Conservation (phyloP, 2,888 invertebrate species). For the Nomada hirtipes region DNA sequence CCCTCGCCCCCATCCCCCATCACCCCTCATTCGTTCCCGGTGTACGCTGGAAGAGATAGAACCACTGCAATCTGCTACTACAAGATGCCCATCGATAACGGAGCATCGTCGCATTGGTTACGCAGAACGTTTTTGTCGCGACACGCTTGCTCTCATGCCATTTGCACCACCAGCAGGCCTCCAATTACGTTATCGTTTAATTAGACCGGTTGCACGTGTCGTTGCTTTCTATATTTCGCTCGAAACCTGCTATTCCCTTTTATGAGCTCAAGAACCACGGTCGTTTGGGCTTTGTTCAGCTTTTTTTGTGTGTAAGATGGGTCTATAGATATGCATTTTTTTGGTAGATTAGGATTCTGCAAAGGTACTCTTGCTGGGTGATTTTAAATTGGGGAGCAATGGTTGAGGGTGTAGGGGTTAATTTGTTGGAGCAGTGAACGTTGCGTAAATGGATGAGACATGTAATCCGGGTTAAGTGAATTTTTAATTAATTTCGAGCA, state of each 20-base stretch:
- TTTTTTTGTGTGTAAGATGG: not conserved
- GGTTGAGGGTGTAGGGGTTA: not conserved
- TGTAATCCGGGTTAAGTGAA: no score
- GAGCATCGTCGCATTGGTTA: slow-evolving; percentile 27
- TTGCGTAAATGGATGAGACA: no score
- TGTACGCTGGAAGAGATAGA: slow-evolving; percentile 27
- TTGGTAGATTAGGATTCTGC: not conserved
- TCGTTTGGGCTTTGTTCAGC: not conserved
- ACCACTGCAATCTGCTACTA: slow-evolving; percentile 31
- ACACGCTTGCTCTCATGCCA: not conserved
- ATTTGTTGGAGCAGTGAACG: not conserved
- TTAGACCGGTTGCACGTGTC: slow-evolving; percentile 27
- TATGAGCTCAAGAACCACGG: no score
- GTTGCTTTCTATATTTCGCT: slow-evolving; percentile 5
- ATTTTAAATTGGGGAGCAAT: not conserved
- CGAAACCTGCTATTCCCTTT: not conserved
- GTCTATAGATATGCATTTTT: not conserved
- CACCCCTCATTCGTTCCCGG: not conserved
- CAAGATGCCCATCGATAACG: slow-evolving; percentile 46
- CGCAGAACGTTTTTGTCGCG: slow-evolving; percentile 2
- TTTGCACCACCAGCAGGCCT: slow-evolving; percentile 17
- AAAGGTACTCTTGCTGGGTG: not conserved
- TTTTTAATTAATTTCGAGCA: no score
- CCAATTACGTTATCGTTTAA: slow-evolving; percentile 32
- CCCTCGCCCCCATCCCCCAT: not conserved